A percentile compares a stretch with the other conserved stretches of the same genome.
Evolutionary conservation across 2,113 vertebrate genomes (phyloP).

Genomic region (Ciconia boyciana): DNA sequence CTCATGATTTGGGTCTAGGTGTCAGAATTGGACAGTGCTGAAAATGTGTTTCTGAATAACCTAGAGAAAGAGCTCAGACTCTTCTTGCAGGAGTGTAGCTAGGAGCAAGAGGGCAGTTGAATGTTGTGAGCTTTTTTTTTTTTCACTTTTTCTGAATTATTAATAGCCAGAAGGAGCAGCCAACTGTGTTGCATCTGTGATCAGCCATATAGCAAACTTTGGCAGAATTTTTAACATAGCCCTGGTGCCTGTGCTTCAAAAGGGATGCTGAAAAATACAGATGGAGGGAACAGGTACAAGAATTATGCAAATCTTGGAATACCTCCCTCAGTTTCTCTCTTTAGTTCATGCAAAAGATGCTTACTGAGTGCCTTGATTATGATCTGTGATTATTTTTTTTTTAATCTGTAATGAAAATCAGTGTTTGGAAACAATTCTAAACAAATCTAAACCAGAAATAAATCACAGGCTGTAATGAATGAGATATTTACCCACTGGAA

Average conservation of each 20-base stretch:
- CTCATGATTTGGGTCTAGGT: background rate
- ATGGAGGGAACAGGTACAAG: background rate
- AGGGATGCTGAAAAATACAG: background rate
- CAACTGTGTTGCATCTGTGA: background rate
- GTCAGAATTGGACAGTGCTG: background rate
- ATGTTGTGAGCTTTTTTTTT: background rate
- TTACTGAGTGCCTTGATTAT: background rate
- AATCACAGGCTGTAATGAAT: background rate
- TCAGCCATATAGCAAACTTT: background rate
- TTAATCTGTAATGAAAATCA: background rate
- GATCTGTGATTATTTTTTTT: background rate
- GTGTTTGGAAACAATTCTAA: background rate
- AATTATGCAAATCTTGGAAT: background rate
- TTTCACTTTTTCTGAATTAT: background rate
- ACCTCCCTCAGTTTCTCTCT: background rate
- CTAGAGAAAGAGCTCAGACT: background rate
- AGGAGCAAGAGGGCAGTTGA: background rate
- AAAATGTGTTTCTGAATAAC: background rate
- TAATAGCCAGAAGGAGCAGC: background rate
- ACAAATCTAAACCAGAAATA: background rate
- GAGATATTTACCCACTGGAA: background rate
- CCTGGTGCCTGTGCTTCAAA: background rate
- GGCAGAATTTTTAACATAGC: background rate
- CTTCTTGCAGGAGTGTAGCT: background rate
- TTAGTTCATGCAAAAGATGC: background rate